These are phyloP conservation scores for Hyperoplus lanceolatus DNA, from an alignment of 2,797 vertebrate genomes.

Conservation along the genomic window DNA sequence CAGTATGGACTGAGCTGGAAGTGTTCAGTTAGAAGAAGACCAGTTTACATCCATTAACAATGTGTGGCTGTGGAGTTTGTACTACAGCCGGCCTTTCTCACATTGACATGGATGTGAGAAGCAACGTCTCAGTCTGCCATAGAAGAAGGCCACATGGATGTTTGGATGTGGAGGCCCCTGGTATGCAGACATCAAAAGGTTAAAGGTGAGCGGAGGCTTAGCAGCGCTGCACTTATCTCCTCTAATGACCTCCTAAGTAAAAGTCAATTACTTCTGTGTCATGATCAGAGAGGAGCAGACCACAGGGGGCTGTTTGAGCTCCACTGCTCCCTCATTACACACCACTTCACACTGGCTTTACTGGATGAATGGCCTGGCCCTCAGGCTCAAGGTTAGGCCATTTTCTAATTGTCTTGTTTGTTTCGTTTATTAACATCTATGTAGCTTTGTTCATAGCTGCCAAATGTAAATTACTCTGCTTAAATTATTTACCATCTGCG, in stretches of 20 bases:
- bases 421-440: not conserved
- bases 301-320: conserved; percentile 74
- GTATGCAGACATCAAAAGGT: conserved; percentile 80
- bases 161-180: conserved; percentile 37
- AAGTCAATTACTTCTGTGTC: conserved; percentile 87
- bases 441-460: not conserved
- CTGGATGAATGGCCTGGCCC: conserved; percentile 15
- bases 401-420: not conserved
- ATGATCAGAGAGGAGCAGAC: conserved; percentile 83
- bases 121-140: conserved; percentile 1
- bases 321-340: conserved; percentile 78
- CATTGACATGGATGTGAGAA: conserved; percentile 45
- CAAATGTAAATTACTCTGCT: not conserved
- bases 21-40: too few relatives aligned
- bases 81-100: conserved; percentile 27
- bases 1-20: not conserved
- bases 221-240: conserved; percentile 77
- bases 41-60: not conserved
- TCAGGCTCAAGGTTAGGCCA: not conserved
- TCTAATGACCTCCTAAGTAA: conserved; percentile 83
- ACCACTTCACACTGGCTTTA: conserved; percentile 70
- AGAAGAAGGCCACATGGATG: conserved; percentile 23
- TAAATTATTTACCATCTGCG: too few relatives aligned
- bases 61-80: conserved; percentile 1
- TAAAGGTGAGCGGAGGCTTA: conserved; percentile 75